Evolutionary conservation across 2,797 vertebrate genomes (phyloP).

Genomic region (Anniella stebbinsi): DNA sequence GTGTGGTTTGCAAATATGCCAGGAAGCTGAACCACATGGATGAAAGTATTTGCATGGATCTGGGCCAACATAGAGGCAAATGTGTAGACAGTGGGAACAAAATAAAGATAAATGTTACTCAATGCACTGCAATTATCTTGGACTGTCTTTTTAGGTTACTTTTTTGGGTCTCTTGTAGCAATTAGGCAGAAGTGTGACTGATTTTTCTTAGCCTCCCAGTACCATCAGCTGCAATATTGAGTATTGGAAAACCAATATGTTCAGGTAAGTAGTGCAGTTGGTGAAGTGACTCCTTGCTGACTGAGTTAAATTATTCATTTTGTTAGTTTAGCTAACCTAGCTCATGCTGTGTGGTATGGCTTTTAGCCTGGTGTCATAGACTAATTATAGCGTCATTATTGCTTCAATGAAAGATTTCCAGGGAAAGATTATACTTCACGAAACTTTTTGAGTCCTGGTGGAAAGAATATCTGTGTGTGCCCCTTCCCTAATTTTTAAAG

Average conservation of each 20-base stretch:
- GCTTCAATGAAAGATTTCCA: slow-evolving; percentile 32
- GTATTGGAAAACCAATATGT: slow-evolving; percentile 31
- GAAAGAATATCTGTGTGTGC: not conserved
- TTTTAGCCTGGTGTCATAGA: slow-evolving; percentile 54
- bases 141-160: not conserved
- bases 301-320: slow-evolving; percentile 76
- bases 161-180: not conserved
- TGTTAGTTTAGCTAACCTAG: slow-evolving; percentile 67
- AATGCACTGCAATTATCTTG: not conserved
- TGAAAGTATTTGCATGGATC: not conserved
- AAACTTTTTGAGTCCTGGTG: not conserved
- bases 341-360: slow-evolving; percentile 56
- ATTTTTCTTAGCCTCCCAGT: not conserved
- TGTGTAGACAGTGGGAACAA: not conserved
- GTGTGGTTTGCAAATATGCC: not conserved
- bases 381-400: slow-evolving; percentile 63
- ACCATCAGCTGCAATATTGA: not conserved
- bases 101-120: not conserved
- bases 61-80: too few species aligned
- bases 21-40: not conserved
- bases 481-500: not conserved
- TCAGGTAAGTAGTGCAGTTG: slow-evolving; percentile 61
- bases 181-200: not conserved
- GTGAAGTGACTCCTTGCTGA: slow-evolving; percentile 62
- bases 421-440: not conserved